A percentile compares a stretch with the other conserved stretches of the same genome.
phyloP scores from a whole-genome alignment of 2,888 invertebrate genomes.

The Blomia tropicalis region DNA sequence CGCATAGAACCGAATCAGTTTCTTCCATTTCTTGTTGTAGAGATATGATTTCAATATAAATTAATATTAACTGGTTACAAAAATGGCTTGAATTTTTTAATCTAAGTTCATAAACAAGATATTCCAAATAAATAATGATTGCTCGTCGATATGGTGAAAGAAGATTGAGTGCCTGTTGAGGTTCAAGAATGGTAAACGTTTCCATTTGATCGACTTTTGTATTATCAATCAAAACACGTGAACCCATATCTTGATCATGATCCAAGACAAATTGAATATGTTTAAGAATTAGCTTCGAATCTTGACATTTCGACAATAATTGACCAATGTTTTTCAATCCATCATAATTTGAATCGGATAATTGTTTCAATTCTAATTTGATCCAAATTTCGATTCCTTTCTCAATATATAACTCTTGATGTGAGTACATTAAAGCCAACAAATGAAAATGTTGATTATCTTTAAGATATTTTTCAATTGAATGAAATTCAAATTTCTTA shows the following conservation, averaged over 20 bases:
- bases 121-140: constrained; percentile 37
- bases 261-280: constrained; percentile 38
- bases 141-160: constrained; percentile 37
- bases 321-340: constrained; percentile 38
- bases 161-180: constrained; percentile 37
- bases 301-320: constrained; percentile 36
- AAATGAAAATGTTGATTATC: background rate
- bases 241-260: constrained; percentile 36
- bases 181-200: constrained; percentile 29
- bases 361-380: constrained; percentile 32
- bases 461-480: background rate
- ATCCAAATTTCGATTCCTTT: constrained; percentile 3
- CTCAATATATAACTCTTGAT: background rate
- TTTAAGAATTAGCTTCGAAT: constrained; percentile 38
- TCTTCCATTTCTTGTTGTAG: constrained; percentile 32
- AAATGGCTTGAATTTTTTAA: constrained; percentile 30
- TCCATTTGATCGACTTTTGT: background rate
- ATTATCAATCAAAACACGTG: constrained; percentile 32
- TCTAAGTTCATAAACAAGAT: constrained; percentile 37
- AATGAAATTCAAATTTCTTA: background rate
- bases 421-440: background rate
- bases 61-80: constrained; percentile 15
- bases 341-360: constrained; percentile 36
- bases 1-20: constrained; percentile 23
- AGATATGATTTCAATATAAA: constrained; percentile 39